These are phyloP conservation scores for Dryas iulia DNA, from an alignment of 1,140 invertebrate species.

Conservation along the genomic window DNA sequence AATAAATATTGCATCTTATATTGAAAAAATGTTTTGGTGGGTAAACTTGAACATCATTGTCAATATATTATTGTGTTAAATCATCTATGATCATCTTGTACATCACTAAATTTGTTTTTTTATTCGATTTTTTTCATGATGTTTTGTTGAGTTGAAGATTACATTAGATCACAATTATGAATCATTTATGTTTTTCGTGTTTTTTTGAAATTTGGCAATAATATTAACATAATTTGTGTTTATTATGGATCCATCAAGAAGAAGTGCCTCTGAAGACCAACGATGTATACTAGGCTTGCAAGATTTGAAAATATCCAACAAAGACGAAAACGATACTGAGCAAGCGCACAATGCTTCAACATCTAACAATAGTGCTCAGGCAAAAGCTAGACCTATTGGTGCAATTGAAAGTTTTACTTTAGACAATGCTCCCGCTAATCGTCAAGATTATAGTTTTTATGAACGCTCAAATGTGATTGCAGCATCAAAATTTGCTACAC, in stretches of 20 bases:
- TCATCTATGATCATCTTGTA: neutral
- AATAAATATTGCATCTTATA: neutral
- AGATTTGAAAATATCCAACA: slow-evolving; percentile 78
- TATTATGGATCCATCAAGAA: slow-evolving; percentile 69
- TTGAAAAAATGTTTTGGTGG: neutral
- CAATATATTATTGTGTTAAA: neutral
- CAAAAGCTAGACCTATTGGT: slow-evolving; percentile 68
- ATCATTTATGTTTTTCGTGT: slow-evolving; percentile 47
- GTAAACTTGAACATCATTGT: neutral
- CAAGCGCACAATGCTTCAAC: slow-evolving; percentile 68
- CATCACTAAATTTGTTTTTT: slow-evolving; percentile 36
- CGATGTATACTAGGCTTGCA: slow-evolving; percentile 73
- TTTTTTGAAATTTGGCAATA: slow-evolving; percentile 15
- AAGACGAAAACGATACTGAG: slow-evolving; percentile 75
- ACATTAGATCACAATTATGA: slow-evolving; percentile 49
- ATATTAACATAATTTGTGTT: slow-evolving; percentile 15
- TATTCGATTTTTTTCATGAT: slow-evolving; percentile 33
- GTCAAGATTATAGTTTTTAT: slow-evolving; percentile 76
- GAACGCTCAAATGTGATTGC: slow-evolving; percentile 81
- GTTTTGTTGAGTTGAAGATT: slow-evolving; percentile 40
- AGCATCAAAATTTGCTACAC: slow-evolving; percentile 88
- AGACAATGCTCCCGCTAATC: slow-evolving; percentile 62
- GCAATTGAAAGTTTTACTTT: slow-evolving; percentile 77
- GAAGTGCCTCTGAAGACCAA: slow-evolving; percentile 69
- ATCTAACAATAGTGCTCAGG: slow-evolving; percentile 58